phyloP scores from a whole-genome alignment of 2,888 invertebrate species.

The Polia nebulosa region DNA sequence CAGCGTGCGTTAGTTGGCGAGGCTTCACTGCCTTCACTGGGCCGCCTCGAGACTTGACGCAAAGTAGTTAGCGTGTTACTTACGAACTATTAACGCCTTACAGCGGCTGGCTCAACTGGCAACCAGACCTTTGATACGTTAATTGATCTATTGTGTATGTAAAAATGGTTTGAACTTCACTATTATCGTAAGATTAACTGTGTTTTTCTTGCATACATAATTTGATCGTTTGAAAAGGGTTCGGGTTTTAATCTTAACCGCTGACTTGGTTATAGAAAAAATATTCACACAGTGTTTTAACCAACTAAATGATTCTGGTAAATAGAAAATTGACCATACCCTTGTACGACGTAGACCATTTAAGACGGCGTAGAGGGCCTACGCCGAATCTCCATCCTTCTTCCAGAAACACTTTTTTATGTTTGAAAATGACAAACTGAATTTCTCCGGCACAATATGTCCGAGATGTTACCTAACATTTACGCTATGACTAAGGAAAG shows the following conservation, averaged over 20 bases:
- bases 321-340: neutral
- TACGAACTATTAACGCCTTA: constrained; percentile 81
- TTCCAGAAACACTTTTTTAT: neutral
- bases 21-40: constrained; percentile 53
- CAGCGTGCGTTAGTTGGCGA: constrained; percentile 56
- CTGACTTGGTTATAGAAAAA: neutral
- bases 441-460: neutral
- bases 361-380: constrained; percentile 30
- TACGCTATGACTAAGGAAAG: constrained; percentile 27
- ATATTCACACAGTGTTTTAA: neutral
- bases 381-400: neutral
- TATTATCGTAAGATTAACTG: constrained; percentile 38
- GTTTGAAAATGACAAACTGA: neutral
- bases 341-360: constrained; percentile 25
- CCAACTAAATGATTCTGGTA: too few relatives aligned
- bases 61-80: constrained; percentile 84
- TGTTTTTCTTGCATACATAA: constrained; percentile 50
- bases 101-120: constrained; percentile 59
- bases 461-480: neutral
- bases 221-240: constrained; percentile 28
- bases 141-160: constrained; percentile 69
- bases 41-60: constrained; percentile 71
- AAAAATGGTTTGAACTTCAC: constrained; percentile 40
- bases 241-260: neutral
- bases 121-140: constrained; percentile 66